These are phyloP conservation scores for Lucilia cuprina DNA, from an alignment of 1,140 invertebrate genomes.

Conservation along the genomic window DNA sequence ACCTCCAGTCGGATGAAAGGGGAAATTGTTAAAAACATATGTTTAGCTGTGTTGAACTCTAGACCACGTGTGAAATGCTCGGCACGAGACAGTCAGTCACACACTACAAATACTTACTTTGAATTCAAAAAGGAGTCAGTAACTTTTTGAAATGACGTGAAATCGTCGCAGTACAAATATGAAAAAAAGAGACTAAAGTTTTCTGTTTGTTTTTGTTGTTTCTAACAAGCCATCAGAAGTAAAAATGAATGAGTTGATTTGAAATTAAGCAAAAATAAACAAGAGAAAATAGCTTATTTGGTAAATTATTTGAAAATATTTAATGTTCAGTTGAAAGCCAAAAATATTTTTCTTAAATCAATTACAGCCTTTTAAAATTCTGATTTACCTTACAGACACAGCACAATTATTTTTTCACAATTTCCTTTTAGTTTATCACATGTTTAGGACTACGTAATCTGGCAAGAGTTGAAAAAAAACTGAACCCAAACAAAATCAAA, in stretches of 20 bases:
- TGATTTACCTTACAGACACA: too few species aligned
- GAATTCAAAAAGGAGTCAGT: background rate
- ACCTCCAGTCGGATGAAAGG: background rate
- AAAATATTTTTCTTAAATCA: too few species aligned
- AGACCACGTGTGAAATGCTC: slow-evolving; percentile 36
- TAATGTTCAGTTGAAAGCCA: too few species aligned
- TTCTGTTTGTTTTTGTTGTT: too few species aligned
- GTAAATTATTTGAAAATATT: too few species aligned
- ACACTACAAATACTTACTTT: background rate
- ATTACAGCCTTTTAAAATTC: too few species aligned
- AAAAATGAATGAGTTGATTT: too few species aligned
- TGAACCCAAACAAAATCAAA: background rate
- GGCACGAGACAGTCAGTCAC: background rate
- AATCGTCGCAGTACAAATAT: background rate
- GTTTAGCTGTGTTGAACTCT: slow-evolving; percentile 32
- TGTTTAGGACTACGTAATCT: background rate
- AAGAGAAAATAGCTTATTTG: too few species aligned
- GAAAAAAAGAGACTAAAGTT: background rate
- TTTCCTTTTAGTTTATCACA: background rate
- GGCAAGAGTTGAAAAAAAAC: background rate
- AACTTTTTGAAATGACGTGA: background rate
- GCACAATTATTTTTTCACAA: background rate
- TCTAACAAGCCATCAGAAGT: too few species aligned
- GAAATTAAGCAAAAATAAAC: too few species aligned
- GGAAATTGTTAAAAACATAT: background rate